A percentile compares a stretch with the other conserved stretches of the same genome.
Conservation (phyloP, 2,113 vertebrate genomes). For the rat (Rattus norvegicus) region GRCr8 NC_086019.1:209220501-209221000, state of each 20-base stretch:
- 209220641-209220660: neutral
- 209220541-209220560: neutral
- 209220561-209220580: neutral
- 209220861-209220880: neutral
- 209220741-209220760: neutral
- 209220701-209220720: neutral
- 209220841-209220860: neutral
- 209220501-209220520: neutral
- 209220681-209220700: neutral
- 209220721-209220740: neutral
- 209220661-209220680: fast-evolving
- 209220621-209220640: too few relatives aligned
- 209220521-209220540: neutral
- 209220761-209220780: neutral
- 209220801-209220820: neutral
- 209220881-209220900: neutral
- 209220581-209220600: neutral
- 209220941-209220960: neutral
- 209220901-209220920: neutral
- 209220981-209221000: neutral
- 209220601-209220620: neutral
- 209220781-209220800: neutral
- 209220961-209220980: neutral
- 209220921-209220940: neutral
- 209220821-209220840: neutral